Base-by-base conservation (phyloP, 2,888 invertebrate genomes). In the Lasioglossum oenotherae region DNA sequence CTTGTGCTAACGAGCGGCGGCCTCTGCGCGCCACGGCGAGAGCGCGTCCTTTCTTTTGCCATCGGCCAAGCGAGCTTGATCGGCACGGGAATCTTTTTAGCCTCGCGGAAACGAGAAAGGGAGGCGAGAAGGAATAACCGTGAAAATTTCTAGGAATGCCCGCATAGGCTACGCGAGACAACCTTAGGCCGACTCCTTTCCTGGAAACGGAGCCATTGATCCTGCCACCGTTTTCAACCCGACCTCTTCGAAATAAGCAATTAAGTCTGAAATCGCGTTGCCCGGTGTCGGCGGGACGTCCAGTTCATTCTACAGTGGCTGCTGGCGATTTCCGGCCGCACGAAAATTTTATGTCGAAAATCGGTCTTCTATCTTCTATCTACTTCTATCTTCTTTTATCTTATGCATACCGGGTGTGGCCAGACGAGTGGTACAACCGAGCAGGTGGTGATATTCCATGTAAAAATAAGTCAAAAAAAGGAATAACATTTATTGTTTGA, bases 1-100 rank as follows among this genome's bases (percentile, higher is more conserved):
- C 80, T 53, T 84, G 81, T 86, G 86, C 91, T 92, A 92, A 92
- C 92, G 90, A 92, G 91, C 89, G 83, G 85, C 85, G 85, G 89
- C 82, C 82, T 85, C 86, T 87, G 74, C 84, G 74, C 81, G 80
- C 82, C 74, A 79, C 84, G 84, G 74, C 69, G 73, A 38, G 73
- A 38, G 46, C 86, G 77, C 83, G 79, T 84, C 87, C 84, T 86
- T 84, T 89, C 87, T 86, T 90, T 89, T 82, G 85, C 87, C 88
- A 87, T 84, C 86, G 85, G 81, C 78, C 85, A 81, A 74, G 16
- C 49, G 76, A 67, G 80, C 87, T 78, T 87, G 87, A 87, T 87
- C 87, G 87, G 87, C 83, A n/a, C 44, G 60, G 53, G 83, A 83
- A 87, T 87, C 87, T 87, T 84, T 87, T 83, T 86, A 77, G 74